Evolutionary conservation across 2,888 invertebrate species (phyloP).

Genomic region (Isotomurus palustris): DNA sequence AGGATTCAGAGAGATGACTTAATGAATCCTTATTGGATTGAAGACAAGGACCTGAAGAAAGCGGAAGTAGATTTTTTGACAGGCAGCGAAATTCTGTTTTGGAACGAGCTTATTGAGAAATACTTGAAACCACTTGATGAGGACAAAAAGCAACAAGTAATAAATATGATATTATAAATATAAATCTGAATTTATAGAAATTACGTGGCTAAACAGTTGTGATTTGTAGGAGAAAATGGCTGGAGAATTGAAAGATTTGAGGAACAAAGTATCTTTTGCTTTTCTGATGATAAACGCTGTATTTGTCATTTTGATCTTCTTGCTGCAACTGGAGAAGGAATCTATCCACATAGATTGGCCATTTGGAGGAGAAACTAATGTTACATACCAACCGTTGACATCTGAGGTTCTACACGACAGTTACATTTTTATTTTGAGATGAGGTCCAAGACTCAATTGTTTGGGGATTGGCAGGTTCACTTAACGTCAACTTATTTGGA

Average conservation of each 20-base stretch:
- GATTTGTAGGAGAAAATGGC: slow-evolving; percentile 34
- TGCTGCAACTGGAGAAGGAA: slow-evolving; percentile 55
- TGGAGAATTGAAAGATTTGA: slow-evolving; percentile 50
- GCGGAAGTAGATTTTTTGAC: slow-evolving; percentile 51
- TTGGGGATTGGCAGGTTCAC: background rate
- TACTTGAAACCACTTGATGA: slow-evolving; percentile 53
- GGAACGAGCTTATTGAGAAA: slow-evolving; percentile 54
- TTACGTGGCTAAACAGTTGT: background rate
- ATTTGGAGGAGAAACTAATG: slow-evolving; percentile 47
- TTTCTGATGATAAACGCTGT: slow-evolving; percentile 58
- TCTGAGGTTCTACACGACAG: slow-evolving; percentile 13
- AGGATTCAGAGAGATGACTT: slow-evolving; percentile 50
- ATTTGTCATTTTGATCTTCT: slow-evolving; percentile 56
- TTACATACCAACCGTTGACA: slow-evolving; percentile 37
- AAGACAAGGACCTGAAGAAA: slow-evolving; percentile 49
- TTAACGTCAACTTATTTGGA: slow-evolving; percentile 45
- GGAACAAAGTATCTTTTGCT: slow-evolving; percentile 53
- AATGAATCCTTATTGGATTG: slow-evolving; percentile 53
- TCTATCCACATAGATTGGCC: slow-evolving; percentile 53
- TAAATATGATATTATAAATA: background rate
- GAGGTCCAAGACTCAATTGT: background rate
- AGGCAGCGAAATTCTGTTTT: slow-evolving; percentile 53
- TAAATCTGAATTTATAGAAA: background rate
- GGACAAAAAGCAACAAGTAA: slow-evolving; percentile 48
- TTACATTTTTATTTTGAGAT: background rate